These are phyloP conservation scores for Thripadectes ignobilis DNA, from an alignment of 2,797 vertebrate genomes.

Conservation along the genomic window DNA sequence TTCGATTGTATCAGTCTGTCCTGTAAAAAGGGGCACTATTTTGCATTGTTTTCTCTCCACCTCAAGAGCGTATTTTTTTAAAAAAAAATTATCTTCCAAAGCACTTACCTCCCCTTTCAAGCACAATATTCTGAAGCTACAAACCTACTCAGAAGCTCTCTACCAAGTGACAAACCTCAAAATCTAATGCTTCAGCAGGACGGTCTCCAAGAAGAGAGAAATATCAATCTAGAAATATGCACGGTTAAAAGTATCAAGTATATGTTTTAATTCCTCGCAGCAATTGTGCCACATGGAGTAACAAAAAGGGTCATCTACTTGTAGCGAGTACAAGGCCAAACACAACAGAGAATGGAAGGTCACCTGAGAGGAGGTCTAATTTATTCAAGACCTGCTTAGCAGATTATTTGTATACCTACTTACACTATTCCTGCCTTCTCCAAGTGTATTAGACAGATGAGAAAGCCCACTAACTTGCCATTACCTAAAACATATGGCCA, in stretches of 20 bases:
- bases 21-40: background rate
- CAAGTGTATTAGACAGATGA: background rate
- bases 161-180: background rate
- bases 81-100: background rate
- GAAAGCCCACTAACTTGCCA: background rate
- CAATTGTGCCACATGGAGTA: background rate
- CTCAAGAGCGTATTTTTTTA: background rate
- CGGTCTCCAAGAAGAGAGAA: background rate
- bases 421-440: background rate
- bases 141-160: background rate
- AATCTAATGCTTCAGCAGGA: background rate
- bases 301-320: background rate
- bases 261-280: background rate
- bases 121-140: background rate
- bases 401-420: background rate
- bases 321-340: background rate
- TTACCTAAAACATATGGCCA: background rate
- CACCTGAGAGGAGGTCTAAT: background rate
- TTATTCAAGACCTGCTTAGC: background rate
- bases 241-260: accelerated
- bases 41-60: background rate
- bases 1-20: background rate
- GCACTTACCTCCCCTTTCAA: background rate
- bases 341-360: background rate
- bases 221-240: background rate